Conservation (phyloP, 2,113 vertebrate genomes). For the Strix uralensis region DNA sequence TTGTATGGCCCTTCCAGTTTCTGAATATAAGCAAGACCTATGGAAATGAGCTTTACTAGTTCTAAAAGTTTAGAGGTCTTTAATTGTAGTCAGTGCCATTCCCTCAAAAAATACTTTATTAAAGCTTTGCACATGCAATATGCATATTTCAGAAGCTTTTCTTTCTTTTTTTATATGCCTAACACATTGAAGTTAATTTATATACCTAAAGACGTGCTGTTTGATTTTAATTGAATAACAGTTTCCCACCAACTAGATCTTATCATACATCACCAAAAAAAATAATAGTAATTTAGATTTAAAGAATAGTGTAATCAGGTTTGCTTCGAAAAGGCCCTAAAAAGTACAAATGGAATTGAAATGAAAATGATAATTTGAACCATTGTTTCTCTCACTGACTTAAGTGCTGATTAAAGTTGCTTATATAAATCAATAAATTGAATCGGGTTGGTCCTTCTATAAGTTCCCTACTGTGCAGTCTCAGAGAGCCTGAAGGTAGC, state of each 20-base stretch:
- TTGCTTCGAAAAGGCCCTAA: neutral
- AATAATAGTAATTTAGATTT: neutral
- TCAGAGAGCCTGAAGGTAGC: neutral
- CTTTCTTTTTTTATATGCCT: neutral
- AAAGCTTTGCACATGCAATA: neutral
- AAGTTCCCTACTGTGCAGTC: neutral
- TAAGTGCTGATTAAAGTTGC: neutral
- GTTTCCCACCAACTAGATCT: neutral
- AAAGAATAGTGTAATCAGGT: neutral
- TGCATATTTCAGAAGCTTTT: neutral
- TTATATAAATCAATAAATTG: neutral
- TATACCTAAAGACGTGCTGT: neutral
- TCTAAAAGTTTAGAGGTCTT: neutral
- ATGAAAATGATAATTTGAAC: neutral
- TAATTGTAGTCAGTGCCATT: neutral
- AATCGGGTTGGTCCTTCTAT: neutral
- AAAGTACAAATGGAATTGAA: neutral
- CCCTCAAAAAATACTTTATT: neutral
- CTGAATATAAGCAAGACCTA: neutral
- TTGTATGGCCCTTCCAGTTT: neutral
- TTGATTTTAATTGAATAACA: conserved; percentile 13
- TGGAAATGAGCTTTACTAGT: neutral
- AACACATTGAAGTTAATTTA: neutral
- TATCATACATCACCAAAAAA: neutral
- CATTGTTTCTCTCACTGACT: neutral